phyloP scores from a whole-genome alignment of 2,113 vertebrate species.

The Axis porcinus region DNA sequence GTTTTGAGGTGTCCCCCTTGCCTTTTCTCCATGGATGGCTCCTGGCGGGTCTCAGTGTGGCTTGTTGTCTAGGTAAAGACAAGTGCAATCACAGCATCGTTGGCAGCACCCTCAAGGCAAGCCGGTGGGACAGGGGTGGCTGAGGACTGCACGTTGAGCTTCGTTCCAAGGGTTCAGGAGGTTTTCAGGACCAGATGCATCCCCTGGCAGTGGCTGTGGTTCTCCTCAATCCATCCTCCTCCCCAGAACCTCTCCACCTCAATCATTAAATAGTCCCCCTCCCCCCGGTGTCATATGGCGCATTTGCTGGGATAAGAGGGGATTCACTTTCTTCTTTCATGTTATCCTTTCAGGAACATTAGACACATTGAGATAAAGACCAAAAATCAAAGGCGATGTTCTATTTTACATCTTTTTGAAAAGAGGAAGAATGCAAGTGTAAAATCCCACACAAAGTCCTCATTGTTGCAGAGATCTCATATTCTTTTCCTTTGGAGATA shows the following conservation, averaged over 20 bases:
- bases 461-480: neutral
- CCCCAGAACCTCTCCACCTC: neutral
- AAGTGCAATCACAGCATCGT: rapidly evolving
- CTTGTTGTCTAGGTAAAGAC: neutral
- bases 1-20: neutral
- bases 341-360: neutral
- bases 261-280: neutral
- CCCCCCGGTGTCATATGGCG: rapidly evolving
- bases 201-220: neutral
- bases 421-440: neutral
- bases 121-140: neutral
- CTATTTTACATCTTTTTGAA: slow-evolving; percentile 30
- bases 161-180: neutral
- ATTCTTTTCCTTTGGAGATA: slow-evolving; percentile 28
- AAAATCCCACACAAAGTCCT: neutral
- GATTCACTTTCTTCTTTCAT: neutral
- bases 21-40: neutral
- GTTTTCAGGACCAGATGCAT: neutral
- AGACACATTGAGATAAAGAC: slow-evolving; percentile 34
- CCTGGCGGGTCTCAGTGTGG: neutral
- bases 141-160: rapidly evolving
- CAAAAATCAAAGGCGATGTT: slow-evolving; percentile 39
- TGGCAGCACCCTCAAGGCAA: rapidly evolving
- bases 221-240: neutral
- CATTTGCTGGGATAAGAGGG: neutral